These are phyloP conservation scores for Antheraea pernyi DNA, from an alignment of 1,140 invertebrate genomes.

Conservation along the genomic window DNA sequence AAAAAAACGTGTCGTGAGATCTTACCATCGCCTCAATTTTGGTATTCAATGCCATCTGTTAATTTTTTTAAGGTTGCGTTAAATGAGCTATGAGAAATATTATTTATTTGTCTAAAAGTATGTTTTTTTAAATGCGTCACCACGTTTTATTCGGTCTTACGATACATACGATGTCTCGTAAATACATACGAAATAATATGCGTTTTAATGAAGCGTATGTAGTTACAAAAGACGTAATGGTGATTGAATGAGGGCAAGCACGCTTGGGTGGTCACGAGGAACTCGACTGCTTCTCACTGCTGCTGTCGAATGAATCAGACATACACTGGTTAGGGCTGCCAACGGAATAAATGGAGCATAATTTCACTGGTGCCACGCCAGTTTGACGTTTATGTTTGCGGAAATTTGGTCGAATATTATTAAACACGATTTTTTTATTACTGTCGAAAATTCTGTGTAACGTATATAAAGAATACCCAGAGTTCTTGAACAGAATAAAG, in stretches of 20 bases:
- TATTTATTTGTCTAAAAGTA: too few relatives aligned
- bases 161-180: neutral
- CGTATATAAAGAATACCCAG: neutral
- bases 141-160: neutral
- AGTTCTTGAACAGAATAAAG: too few relatives aligned
- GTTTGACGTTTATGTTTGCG: neutral
- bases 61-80: too few relatives aligned
- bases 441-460: neutral
- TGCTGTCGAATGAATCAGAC: constrained; percentile 30
- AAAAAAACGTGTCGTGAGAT: too few relatives aligned
- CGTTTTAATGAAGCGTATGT: constrained; percentile 37
- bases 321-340: constrained; percentile 17
- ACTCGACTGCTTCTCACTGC: constrained; percentile 15
- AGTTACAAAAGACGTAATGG: constrained; percentile 42
- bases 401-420: neutral
- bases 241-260: constrained; percentile 48
- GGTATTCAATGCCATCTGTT: too few relatives aligned
- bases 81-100: too few relatives aligned
- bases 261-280: constrained; percentile 29
- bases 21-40: too few relatives aligned
- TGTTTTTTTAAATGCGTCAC: neutral
- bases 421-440: constrained; percentile 5
- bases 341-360: constrained; percentile 24
- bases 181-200: constrained; percentile 33
- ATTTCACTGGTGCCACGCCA: constrained; percentile 8